Conservation (phyloP, 2,888 invertebrate species). For the Zele albiditarsus region DNA sequence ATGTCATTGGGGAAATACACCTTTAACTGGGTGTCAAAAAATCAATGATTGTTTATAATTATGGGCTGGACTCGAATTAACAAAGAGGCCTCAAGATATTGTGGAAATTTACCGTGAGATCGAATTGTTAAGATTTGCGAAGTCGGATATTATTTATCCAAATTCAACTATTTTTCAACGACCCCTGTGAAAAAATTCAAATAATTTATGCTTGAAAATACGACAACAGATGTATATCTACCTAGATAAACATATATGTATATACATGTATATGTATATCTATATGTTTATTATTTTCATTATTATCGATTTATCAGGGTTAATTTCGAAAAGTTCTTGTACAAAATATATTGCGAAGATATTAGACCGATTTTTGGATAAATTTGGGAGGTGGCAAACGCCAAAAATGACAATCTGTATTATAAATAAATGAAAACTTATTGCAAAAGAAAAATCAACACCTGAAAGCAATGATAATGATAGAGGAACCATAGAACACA, state of each 20-base stretch:
- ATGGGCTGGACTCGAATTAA: no score
- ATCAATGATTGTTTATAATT: no score
- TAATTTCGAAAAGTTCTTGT: neutral
- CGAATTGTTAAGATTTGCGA: no score
- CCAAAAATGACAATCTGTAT: constrained; percentile 70
- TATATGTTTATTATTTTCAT: neutral
- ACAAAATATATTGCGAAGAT: constrained; percentile 1
- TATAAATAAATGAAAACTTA: constrained; percentile 54
- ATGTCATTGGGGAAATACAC: no score
- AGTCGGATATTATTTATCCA: neutral
- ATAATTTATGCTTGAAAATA: neutral
- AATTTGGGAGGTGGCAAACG: constrained; percentile 39
- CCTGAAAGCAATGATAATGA: constrained; percentile 25
- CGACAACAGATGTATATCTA: neutral
- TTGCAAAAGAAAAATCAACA: constrained; percentile 23
- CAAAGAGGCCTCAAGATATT: neutral
- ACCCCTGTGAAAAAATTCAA: neutral
- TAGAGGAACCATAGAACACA: neutral
- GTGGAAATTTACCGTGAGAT: no score
- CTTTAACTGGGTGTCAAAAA: no score
- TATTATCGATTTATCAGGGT: neutral
- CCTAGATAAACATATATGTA: neutral
- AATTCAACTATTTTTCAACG: neutral
- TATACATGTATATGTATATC: neutral
- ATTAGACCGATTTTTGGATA: neutral